These are phyloP conservation scores for Dasypolia templi DNA, from an alignment of 2,888 invertebrate genomes.

Conservation along the genomic window DNA sequence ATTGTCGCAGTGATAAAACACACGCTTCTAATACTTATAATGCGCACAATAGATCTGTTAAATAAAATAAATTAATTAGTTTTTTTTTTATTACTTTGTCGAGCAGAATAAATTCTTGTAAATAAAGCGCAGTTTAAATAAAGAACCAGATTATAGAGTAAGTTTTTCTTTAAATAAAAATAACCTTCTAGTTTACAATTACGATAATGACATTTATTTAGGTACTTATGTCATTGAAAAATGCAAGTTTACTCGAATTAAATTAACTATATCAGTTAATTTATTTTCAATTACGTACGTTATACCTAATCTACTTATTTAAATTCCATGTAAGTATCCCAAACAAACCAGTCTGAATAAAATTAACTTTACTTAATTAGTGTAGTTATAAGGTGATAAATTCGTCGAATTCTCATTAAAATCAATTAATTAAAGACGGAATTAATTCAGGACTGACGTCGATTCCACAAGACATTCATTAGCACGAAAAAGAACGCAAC, in stretches of 20 bases:
- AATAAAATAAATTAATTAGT: no score
- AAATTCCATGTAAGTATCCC: slow-evolving; percentile 30
- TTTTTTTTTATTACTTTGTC: slow-evolving; percentile 5
- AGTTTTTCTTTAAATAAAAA: neutral
- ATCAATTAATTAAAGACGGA: slow-evolving; percentile 82
- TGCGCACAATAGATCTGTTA: slow-evolving; percentile 62
- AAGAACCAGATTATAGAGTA: neutral
- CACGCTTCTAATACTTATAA: slow-evolving; percentile 81
- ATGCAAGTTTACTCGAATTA: neutral
- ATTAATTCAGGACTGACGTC: slow-evolving; percentile 68
- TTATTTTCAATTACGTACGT: slow-evolving; percentile 29
- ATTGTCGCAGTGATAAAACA: slow-evolving; percentile 89
- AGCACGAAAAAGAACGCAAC: slow-evolving; percentile 82
- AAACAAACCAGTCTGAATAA: slow-evolving; percentile 35
- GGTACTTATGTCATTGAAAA: slow-evolving; percentile 1
- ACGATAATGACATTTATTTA: neutral
- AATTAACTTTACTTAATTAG: slow-evolving; percentile 31
- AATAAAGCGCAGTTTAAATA: neutral
- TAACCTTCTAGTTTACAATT: neutral
- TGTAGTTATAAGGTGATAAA: slow-evolving; percentile 36
- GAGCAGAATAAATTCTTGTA: neutral
- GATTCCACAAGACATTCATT: slow-evolving; percentile 86
- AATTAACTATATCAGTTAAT: slow-evolving; percentile 24
- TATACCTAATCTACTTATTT: slow-evolving; percentile 35
- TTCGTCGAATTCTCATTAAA: slow-evolving; percentile 73